These are phyloP conservation scores for Tachysurus vachellii DNA, from an alignment of 2,113 vertebrate genomes.

Conservation along the genomic window DNA sequence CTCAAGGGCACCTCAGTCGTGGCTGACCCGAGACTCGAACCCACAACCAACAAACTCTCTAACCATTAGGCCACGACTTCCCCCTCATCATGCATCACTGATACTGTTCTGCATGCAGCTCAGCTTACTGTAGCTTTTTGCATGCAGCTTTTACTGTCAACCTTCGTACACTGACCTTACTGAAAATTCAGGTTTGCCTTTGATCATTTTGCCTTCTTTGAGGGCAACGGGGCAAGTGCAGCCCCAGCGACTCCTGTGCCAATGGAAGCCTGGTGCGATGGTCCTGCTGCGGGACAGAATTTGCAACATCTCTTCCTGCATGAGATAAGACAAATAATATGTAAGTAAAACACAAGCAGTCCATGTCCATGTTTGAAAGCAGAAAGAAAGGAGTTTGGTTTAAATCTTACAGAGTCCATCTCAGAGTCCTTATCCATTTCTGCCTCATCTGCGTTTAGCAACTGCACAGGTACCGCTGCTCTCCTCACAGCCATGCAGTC, in stretches of 20 bases:
- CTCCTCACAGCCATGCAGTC: constrained; percentile 77
- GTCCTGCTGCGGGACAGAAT: constrained; percentile 68
- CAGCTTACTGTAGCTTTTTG: not conserved
- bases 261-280: constrained; percentile 80
- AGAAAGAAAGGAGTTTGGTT: not conserved
- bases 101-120: not conserved
- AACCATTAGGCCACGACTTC: no score
- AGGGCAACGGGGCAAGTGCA: constrained; percentile 84
- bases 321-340: not conserved
- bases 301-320: constrained; percentile 82
- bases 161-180: constrained; percentile 75
- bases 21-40: no score
- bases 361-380: no score
- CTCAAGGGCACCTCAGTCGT: no score
- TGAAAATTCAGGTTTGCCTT: constrained; percentile 77
- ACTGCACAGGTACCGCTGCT: constrained; percentile 74
- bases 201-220: constrained; percentile 77
- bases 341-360: not conserved
- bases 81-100: not conserved
- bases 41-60: no score
- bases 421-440: constrained; percentile 61
- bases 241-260: constrained; percentile 88
- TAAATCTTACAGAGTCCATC: constrained; percentile 72
- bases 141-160: not conserved
- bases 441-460: constrained; percentile 76